Conservation (phyloP, 2,888 invertebrate species). For the Folsomia manolachei region DNA sequence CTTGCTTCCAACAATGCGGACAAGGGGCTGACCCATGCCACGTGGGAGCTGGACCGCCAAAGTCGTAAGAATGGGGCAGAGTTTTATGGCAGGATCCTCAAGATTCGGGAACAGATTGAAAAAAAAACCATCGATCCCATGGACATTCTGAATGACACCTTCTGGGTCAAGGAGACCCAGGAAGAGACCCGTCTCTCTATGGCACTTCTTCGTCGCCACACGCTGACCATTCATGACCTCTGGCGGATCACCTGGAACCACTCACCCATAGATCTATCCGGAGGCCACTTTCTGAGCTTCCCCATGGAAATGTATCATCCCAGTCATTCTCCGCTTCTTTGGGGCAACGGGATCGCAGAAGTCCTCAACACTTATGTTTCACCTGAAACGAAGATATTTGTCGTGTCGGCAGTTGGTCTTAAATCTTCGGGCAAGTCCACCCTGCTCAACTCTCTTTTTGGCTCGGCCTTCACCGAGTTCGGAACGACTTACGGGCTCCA, state of each 20-base stretch:
- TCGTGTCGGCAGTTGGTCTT: conserved; percentile 24
- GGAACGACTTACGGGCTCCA: conserved; percentile 9
- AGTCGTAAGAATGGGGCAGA: background rate
- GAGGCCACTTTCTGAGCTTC: background rate
- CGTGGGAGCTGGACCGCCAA: conserved; percentile 5
- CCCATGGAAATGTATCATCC: conserved; percentile 8
- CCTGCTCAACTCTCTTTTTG: conserved; percentile 33
- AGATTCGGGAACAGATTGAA: background rate
- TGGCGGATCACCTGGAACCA: background rate
- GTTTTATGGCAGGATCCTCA: background rate
- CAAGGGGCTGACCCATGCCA: background rate
- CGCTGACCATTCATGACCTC: background rate
- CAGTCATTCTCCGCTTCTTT: background rate
- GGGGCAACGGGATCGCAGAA: background rate
- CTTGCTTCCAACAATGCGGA: background rate
- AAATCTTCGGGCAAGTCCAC: conserved; percentile 34
- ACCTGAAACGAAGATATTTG: conserved; percentile 14
- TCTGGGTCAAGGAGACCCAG: background rate
- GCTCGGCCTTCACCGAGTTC: conserved; percentile 20
- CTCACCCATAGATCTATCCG: background rate
- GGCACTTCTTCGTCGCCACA: background rate
- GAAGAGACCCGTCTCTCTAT: background rate
- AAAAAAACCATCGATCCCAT: background rate
- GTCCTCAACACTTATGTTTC: background rate
- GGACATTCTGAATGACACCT: background rate